phyloP scores from a whole-genome alignment of 2,797 vertebrate species.

The Odontamblyopus rebecca region DNA sequence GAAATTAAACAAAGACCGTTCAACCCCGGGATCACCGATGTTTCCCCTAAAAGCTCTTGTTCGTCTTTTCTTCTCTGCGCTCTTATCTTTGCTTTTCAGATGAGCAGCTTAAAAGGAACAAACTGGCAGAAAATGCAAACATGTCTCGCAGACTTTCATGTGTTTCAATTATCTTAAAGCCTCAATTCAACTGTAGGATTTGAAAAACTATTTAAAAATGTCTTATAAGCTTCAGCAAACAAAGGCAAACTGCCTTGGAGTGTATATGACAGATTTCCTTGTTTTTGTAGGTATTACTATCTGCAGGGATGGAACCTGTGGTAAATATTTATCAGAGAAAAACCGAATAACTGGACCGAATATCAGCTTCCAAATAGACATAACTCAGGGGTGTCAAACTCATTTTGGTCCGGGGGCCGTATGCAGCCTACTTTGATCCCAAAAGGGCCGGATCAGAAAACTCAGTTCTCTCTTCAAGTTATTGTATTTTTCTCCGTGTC shows the following conservation, averaged over 20 bases:
- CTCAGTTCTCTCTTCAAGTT: no score
- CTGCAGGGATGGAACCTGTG: no score
- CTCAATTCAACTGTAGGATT: constrained; percentile 1
- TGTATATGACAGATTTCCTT: no score
- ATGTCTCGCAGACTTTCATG: constrained; percentile 23
- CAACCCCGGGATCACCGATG: neutral
- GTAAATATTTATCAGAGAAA: no score
- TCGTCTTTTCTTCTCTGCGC: constrained; percentile 3
- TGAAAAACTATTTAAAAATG: constrained; percentile 10
- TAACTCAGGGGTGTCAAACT: no score
- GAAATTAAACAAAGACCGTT: constrained; percentile 7
- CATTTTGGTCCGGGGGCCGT: no score
- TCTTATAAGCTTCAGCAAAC: neutral
- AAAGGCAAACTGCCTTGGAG: neutral
- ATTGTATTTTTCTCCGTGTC: no score
- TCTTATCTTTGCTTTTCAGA: constrained; percentile 18
- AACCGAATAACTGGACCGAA: no score
- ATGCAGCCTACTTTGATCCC: no score
- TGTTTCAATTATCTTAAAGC: constrained; percentile 24
- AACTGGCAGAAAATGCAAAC: constrained; percentile 20
- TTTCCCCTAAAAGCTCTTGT: neutral
- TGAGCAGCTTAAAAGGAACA: constrained; percentile 14
- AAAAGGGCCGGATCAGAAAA: no score
- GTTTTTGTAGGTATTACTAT: no score
- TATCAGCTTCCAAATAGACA: no score